These are phyloP conservation scores for Helarctos malayanus DNA, from an alignment of 2,797 vertebrate genomes.

Conservation along the genomic window DNA sequence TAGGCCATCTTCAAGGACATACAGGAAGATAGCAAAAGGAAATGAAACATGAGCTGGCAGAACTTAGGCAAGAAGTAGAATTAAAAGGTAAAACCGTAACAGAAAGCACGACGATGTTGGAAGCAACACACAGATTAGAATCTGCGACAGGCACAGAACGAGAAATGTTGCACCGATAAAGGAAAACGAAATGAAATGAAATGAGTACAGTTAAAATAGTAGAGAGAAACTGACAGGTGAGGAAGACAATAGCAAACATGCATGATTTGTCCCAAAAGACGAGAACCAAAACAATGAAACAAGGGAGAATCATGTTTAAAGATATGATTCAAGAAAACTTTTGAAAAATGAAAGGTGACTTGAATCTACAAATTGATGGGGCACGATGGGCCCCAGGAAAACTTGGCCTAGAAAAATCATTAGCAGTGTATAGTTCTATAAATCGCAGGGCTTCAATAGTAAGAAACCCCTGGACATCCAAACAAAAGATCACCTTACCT, in stretches of 20 bases:
- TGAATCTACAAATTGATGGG: neutral
- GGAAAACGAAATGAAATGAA: neutral
- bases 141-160: neutral
- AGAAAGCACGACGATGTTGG: neutral
- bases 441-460: neutral
- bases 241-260: neutral
- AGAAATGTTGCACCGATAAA: neutral
- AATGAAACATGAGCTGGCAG: neutral
- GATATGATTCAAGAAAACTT: neutral
- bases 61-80: constrained; percentile 2
- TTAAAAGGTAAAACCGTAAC: neutral
- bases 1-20: neutral
- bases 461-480: neutral
- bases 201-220: neutral
- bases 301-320: neutral
- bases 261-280: neutral
- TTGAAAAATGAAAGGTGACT: constrained; percentile 1
- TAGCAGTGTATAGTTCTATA: neutral
- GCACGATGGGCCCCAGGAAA: neutral
- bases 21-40: neutral
- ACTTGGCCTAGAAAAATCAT: neutral
- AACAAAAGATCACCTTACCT: neutral
- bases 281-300: neutral
- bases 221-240: neutral
- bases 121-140: neutral